These are phyloP conservation scores for Aldrovandia affinis DNA, from an alignment of 2,797 vertebrate genomes.

Conservation along the genomic window DNA sequence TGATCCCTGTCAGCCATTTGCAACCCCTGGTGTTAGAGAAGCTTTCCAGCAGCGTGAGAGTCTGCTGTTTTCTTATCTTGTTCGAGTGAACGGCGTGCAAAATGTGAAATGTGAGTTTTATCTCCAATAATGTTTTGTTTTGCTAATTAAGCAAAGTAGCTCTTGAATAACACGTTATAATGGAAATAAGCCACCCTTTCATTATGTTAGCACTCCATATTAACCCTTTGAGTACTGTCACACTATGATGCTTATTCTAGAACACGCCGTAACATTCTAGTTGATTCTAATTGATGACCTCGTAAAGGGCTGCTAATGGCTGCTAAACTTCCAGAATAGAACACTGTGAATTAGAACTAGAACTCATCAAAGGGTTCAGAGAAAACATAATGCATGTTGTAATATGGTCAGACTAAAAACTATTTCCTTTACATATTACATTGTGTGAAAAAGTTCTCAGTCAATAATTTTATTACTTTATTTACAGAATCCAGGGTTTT, in stretches of 20 bases:
- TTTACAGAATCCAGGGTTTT: background rate
- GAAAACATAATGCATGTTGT: background rate
- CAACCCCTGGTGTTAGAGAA: slow-evolving; percentile 21
- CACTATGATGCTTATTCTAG: too few species aligned
- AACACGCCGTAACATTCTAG: too few species aligned
- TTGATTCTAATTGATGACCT: too few species aligned
- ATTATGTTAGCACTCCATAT: background rate
- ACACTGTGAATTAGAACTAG: too few species aligned
- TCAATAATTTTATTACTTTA: background rate
- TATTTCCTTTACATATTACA: background rate
- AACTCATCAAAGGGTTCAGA: too few species aligned
- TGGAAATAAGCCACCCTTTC: slow-evolving; percentile 7
- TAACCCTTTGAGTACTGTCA: too few species aligned
- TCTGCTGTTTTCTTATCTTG: slow-evolving; percentile 29
- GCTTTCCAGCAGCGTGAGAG: slow-evolving; percentile 2
- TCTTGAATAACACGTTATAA: slow-evolving; percentile 15
- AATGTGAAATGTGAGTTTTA: slow-evolving; percentile 18
- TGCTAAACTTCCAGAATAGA: too few species aligned
- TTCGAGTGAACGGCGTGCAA: slow-evolving; percentile 8
- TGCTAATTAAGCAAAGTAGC: slow-evolving; percentile 31
- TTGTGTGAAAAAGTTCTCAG: background rate
- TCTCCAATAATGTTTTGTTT: slow-evolving; percentile 18
- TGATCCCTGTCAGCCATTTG: slow-evolving; percentile 21
- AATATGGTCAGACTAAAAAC: background rate
- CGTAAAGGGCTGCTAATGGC: too few species aligned